Conservation (phyloP, 2,113 vertebrate genomes). For the Picathartes gymnocephalus region DNA sequence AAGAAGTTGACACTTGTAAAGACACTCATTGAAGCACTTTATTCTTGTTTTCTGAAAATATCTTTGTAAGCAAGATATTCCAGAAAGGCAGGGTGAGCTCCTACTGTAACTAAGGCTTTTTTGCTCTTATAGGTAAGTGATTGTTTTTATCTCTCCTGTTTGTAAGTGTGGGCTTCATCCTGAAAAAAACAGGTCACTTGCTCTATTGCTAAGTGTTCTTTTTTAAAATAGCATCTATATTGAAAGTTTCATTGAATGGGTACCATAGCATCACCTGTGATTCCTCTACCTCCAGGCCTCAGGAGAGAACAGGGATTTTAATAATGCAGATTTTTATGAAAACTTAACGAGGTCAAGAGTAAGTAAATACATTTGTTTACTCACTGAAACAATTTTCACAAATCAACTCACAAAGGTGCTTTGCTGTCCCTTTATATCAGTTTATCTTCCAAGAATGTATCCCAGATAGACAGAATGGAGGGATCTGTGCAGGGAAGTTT, state of each 20-base stretch:
- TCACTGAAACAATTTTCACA: not conserved
- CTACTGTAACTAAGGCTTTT: not conserved
- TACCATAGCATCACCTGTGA: not conserved
- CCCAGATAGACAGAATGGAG: not conserved
- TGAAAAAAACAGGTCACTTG: not conserved
- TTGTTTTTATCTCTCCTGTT: not conserved
- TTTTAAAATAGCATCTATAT: not conserved
- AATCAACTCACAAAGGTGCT: not conserved
- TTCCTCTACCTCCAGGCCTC: not conserved
- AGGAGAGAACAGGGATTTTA: conserved; percentile 34
- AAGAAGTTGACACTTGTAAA: not conserved
- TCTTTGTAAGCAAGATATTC: not conserved
- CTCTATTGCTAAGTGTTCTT: not conserved
- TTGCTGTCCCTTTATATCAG: not conserved
- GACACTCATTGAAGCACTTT: not conserved
- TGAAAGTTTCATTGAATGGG: not conserved
- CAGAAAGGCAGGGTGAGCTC: not conserved
- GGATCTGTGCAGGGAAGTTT: not conserved
- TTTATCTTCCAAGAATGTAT: not conserved
- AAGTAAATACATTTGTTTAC: conserved; percentile 34
- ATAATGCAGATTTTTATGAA: conserved; percentile 61
- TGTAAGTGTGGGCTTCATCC: not conserved
- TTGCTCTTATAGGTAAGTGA: not conserved
- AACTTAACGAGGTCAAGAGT: conserved; percentile 54
- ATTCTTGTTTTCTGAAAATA: not conserved